Base-by-base conservation (phyloP, 1,140 invertebrate species). In the Steinernema khuongi region DNA sequence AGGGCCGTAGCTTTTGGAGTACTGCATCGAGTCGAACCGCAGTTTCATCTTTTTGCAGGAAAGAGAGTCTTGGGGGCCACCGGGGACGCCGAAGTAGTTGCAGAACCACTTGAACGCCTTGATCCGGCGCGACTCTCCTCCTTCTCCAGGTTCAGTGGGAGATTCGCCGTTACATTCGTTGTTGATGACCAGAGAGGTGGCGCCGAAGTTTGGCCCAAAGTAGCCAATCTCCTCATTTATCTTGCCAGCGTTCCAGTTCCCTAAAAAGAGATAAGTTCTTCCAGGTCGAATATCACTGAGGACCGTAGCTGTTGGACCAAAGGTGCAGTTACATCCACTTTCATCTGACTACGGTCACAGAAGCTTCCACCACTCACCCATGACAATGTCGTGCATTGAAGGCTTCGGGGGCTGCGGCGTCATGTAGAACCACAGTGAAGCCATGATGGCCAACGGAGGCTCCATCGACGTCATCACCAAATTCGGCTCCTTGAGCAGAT, bases 61-160 rank as follows among this genome's bases (percentile, higher is more conserved):
- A 0, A 84, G 71, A 0, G 72, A 70, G 11, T 70, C 44, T 17
- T 83, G 78, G 0, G 70, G 50, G 19, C 71, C 79, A n/a, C 72
- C 29, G 19, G 80, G 77, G n/a, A 80, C 80, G 18, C 72, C 73
- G 36, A 85, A 85, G 31, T 85, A 83, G 26, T 76, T 26, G 30
- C 77, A 79, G 69, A 84, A 83, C 81, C 81, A 84, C 71, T 82
- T 83, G 75, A 85, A 84, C 4, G 83, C 83, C 60, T 83, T 81
- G 41, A 84, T 85, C 28, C 83, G 68, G 41, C 83, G 67, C 26
- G 76, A 81, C 50, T 84, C 83, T 31, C 83, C 83, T 32, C 77
- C 77, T 18, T 79, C 79, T 1, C 81, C 81, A 11, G 83, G 83
- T 22, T 77, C 68, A 17, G 50, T 69, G 4, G 71, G 30, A 66